Evolutionary conservation across 2,888 invertebrate species (phyloP).

Genomic region (Neria commutata): DNA sequence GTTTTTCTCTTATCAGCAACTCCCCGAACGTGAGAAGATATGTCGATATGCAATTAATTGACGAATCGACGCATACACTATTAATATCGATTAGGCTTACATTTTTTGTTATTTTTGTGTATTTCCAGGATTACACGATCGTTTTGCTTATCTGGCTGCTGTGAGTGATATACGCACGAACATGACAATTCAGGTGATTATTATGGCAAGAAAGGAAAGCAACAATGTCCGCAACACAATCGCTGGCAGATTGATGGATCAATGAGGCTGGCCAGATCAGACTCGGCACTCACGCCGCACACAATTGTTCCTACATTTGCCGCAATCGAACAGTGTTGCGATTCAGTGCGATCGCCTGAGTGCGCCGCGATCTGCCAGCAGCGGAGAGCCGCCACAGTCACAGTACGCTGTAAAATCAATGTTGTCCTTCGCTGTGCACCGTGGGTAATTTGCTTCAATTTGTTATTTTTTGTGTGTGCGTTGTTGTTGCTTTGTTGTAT

Average conservation of each 20-base stretch:
- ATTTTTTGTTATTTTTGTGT: too few relatives aligned
- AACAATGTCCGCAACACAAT: constrained; percentile 18
- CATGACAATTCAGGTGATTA: constrained; percentile 23
- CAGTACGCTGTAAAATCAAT: constrained; percentile 7
- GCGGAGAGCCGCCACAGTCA: too few relatives aligned
- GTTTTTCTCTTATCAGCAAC: too few relatives aligned
- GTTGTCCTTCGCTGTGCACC: constrained; percentile 18
- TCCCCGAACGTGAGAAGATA: too few relatives aligned
- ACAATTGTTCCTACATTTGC: neutral
- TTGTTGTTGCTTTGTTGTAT: neutral
- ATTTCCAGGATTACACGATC: neutral
- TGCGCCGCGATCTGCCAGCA: too few relatives aligned
- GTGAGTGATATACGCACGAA: constrained; percentile 15
- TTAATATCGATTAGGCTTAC: neutral
- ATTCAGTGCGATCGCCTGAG: neutral
- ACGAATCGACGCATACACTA: too few relatives aligned
- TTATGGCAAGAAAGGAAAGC: constrained; percentile 13
- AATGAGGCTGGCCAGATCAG: neutral
- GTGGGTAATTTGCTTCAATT: constrained; percentile 25
- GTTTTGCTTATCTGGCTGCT: neutral
- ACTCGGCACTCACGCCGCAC: neutral
- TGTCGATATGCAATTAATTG: too few relatives aligned
- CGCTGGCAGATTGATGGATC: constrained; percentile 1
- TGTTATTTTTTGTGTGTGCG: constrained; percentile 14
- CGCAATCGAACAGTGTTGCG: neutral